phyloP scores from a whole-genome alignment of 2,797 vertebrate genomes.

The Cephalopachus bancanus region DNA sequence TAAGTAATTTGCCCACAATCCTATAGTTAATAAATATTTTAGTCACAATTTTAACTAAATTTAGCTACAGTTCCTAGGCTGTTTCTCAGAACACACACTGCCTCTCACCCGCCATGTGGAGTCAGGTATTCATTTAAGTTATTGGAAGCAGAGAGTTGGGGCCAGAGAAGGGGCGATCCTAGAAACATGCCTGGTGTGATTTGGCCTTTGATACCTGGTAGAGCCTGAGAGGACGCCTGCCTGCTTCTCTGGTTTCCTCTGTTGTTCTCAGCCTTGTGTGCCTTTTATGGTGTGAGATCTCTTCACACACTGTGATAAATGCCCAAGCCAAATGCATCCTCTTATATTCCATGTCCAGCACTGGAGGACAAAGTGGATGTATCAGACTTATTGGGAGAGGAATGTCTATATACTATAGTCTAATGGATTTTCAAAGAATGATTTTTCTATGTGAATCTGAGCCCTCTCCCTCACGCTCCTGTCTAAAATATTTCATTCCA shows the following conservation, averaged over 20 bases:
- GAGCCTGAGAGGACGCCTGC: not conserved
- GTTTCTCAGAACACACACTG: not conserved
- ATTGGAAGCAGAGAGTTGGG: not conserved
- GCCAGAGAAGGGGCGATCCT: not conserved
- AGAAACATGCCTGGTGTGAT: not conserved
- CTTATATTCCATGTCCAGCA: not conserved
- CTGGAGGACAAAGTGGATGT: not conserved
- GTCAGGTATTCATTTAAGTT: not conserved
- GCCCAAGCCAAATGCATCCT: not conserved
- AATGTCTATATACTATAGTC: not conserved
- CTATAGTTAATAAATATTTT: not conserved
- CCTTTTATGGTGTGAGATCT: not conserved
- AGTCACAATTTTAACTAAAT: not conserved
- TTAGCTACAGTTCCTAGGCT: not conserved
- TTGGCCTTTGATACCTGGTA: not conserved
- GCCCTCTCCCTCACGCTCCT: not conserved
- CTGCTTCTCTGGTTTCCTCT: not conserved
- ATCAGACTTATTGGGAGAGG: not conserved
- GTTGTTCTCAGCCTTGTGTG: not conserved
- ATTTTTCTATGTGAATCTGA: constrained; percentile 8
- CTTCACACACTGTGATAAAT: not conserved
- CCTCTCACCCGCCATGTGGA: not conserved
- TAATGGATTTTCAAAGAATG: not conserved
- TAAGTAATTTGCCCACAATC: not conserved
- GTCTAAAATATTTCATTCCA: not conserved